Conservation (phyloP, 2,797 vertebrate genomes). For the Hozukius guyotensis region DNA sequence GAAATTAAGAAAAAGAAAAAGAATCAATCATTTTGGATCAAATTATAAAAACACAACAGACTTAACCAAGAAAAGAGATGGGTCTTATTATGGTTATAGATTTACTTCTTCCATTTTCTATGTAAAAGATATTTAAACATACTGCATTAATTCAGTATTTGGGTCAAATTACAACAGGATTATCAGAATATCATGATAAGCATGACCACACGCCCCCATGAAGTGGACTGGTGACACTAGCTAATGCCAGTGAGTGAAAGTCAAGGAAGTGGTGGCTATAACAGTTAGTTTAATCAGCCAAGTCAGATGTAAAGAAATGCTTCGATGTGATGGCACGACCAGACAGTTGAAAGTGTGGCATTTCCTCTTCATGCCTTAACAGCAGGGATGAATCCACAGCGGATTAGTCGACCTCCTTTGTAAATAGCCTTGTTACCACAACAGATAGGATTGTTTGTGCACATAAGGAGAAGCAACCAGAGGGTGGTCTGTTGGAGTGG, state of each 20-base stretch:
- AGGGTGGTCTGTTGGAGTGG: slow-evolving; percentile 56
- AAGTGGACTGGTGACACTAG: slow-evolving; percentile 8
- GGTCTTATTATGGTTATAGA: neutral
- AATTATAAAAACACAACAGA: neutral
- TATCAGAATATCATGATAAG: slow-evolving; percentile 25
- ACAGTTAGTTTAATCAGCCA: slow-evolving; percentile 8
- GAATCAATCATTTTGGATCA: neutral
- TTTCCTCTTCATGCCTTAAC: slow-evolving; percentile 31
- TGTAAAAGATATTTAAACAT: neutral
- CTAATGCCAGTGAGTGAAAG: slow-evolving; percentile 17
- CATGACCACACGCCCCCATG: neutral
- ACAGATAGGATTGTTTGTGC: slow-evolving; percentile 56
- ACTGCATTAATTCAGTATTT: slow-evolving; percentile 9
- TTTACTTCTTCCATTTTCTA: neutral
- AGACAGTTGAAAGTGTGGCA: slow-evolving; percentile 10
- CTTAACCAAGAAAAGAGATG: neutral
- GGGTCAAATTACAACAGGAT: slow-evolving; percentile 36
- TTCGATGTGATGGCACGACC: neutral
- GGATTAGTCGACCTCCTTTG: slow-evolving; percentile 40
- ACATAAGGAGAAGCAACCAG: slow-evolving; percentile 43
- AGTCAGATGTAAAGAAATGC: slow-evolving; percentile 1
- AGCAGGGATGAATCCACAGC: slow-evolving; percentile 29
- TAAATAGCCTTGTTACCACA: slow-evolving; percentile 52
- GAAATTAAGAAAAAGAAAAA: neutral
- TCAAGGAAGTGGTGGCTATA: neutral